A percentile compares a stretch with the other conserved stretches of the same genome.
Evolutionary conservation across 2,888 invertebrate species (phyloP).

Genomic region (Eumerus sabulonum): DNA sequence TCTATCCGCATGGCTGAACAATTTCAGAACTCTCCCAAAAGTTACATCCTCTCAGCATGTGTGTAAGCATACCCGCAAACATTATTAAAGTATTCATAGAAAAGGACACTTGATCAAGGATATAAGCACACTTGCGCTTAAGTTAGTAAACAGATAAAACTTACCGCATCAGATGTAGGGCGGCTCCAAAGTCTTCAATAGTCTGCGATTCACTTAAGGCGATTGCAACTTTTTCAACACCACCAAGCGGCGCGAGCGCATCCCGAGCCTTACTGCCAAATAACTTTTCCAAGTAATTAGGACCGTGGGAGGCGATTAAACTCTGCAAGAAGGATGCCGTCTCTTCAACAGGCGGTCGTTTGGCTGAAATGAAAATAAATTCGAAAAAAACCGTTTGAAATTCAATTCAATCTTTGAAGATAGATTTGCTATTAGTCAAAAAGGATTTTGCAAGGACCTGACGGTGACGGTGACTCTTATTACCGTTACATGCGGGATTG

Average conservation of each 20-base stretch:
- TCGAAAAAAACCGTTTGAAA: not conserved
- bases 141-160: slow-evolving; percentile 23
- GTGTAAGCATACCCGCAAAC: too few relatives aligned
- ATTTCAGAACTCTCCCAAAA: too few relatives aligned
- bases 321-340: slow-evolving; percentile 97
- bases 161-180: slow-evolving; percentile 79
- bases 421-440: not conserved
- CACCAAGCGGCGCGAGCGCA: slow-evolving; percentile 93
- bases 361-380: slow-evolving; percentile 80
- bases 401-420: not conserved
- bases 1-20: too few relatives aligned
- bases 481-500: too few relatives aligned
- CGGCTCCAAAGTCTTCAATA: slow-evolving; percentile 90
- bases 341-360: slow-evolving; percentile 97
- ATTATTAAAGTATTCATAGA: too few relatives aligned
- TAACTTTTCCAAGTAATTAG: slow-evolving; percentile 96
- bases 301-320: slow-evolving; percentile 95
- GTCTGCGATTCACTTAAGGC: slow-evolving; percentile 96
- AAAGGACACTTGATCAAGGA: too few relatives aligned
- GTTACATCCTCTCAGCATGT: too few relatives aligned
- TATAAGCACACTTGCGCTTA: too few relatives aligned
- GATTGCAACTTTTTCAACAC: slow-evolving; percentile 96
- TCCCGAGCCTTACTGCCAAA: slow-evolving; percentile 97
- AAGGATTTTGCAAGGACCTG: not conserved
- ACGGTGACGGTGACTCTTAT: too few relatives aligned